A percentile compares a stretch with the other conserved stretches of the same genome.
These are phyloP conservation scores for Epinephelus fuscoguttatus DNA, from an alignment of 2,113 vertebrate genomes.

Conservation along the genomic window DNA sequence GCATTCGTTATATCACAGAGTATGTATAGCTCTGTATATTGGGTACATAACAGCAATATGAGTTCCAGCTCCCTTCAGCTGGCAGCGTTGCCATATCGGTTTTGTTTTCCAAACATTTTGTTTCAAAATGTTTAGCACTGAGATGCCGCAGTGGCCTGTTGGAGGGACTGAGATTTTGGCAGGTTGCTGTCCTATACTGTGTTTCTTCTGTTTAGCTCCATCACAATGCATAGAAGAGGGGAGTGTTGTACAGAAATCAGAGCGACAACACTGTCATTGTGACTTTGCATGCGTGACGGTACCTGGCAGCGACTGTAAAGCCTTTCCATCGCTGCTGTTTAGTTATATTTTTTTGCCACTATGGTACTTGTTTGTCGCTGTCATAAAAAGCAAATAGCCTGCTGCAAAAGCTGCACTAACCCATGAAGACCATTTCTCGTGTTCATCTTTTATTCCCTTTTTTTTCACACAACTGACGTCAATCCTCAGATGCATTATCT, in stretches of 20 bases:
- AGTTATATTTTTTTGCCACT: slow-evolving; percentile 23
- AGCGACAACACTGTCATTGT: slow-evolving; percentile 46
- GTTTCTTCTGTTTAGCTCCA: slow-evolving; percentile 47
- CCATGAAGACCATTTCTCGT: not conserved
- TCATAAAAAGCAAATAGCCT: slow-evolving; percentile 29
- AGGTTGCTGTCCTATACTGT: slow-evolving; percentile 18
- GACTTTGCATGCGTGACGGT: slow-evolving; percentile 30
- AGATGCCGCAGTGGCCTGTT: slow-evolving; percentile 8
- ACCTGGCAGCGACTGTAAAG: slow-evolving; percentile 38
- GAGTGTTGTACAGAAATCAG: slow-evolving; percentile 36
- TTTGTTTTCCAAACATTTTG: slow-evolving; percentile 29
- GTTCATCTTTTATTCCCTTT: slow-evolving; percentile 26
- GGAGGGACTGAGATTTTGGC: slow-evolving; percentile 27
- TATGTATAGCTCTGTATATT: not conserved
- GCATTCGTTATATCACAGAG: not conserved
- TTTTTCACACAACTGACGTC: slow-evolving; percentile 20
- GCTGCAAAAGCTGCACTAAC: slow-evolving; percentile 27
- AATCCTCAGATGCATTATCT: slow-evolving; percentile 24
- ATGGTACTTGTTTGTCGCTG: slow-evolving; percentile 23
- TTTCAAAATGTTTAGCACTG: slow-evolving; percentile 23
- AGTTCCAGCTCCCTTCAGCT: slow-evolving; percentile 14
- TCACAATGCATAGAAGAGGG: not conserved
- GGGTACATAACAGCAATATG: not conserved
- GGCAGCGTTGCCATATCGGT: not conserved
- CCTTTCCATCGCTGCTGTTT: slow-evolving; percentile 31